A percentile compares a stretch with the other conserved stretches of the same genome.
phyloP scores from a whole-genome alignment of 2,888 invertebrate genomes.

The Eumacrocentrus americanus region DNA sequence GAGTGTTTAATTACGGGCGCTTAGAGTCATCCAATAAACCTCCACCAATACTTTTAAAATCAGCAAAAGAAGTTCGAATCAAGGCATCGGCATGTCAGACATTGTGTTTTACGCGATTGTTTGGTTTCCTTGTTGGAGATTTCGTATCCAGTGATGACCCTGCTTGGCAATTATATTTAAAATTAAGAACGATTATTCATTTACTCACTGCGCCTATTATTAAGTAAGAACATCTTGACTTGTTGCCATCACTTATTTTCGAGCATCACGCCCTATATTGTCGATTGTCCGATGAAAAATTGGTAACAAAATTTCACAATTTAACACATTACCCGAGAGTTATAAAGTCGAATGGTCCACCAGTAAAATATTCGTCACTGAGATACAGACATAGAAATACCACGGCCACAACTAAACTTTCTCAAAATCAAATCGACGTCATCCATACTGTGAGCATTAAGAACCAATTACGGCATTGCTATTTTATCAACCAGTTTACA shows the following conservation, averaged over 20 bases:
- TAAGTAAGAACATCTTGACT: background rate
- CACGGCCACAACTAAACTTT: background rate
- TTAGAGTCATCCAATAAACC: background rate
- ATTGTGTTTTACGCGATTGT: constrained; percentile 2
- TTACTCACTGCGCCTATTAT: background rate
- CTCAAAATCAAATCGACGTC: background rate
- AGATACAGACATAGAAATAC: background rate
- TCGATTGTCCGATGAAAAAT: background rate
- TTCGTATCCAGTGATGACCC: background rate
- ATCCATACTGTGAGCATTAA: background rate
- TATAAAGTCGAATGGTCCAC: background rate
- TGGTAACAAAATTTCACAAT: background rate
- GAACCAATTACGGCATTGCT: background rate
- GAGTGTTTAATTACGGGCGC: background rate
- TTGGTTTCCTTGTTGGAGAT: background rate
- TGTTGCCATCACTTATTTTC: background rate
- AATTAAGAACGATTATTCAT: constrained; percentile 5
- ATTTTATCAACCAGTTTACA: background rate
- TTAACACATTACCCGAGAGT: background rate
- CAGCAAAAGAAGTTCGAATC: background rate
- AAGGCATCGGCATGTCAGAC: constrained; percentile 5
- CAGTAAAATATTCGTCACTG: background rate
- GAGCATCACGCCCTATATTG: background rate
- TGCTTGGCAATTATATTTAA: constrained; percentile 12
- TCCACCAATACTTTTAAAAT: background rate